phyloP scores from a whole-genome alignment of 2,113 vertebrate species.

The Daubentonia madagascariensis region DNA sequence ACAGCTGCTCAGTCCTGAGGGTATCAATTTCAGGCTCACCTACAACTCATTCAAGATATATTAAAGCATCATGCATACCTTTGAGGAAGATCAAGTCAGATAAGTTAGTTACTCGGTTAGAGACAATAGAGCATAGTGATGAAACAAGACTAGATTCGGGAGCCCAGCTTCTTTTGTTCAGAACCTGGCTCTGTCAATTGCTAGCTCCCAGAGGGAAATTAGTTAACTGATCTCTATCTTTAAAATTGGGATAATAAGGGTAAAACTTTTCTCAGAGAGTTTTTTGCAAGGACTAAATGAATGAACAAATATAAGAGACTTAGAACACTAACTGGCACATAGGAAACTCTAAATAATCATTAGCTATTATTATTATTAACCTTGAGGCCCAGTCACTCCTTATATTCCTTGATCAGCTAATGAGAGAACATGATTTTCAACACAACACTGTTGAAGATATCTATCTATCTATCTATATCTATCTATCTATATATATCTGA shows the following conservation, averaged over 20 bases:
- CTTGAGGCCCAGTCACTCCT: not conserved
- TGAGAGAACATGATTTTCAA: not conserved
- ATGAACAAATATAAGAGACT: not conserved
- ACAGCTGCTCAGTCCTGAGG: not conserved
- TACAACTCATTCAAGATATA: not conserved
- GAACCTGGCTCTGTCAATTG: not conserved
- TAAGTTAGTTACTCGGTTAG: not conserved
- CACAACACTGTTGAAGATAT: not conserved
- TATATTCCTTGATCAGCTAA: not conserved
- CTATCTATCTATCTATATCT: not conserved
- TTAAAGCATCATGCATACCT: not conserved
- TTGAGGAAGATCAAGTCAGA: not conserved
- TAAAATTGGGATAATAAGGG: not conserved
- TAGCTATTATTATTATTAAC: conserved; percentile 7
- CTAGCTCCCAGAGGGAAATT: not conserved
- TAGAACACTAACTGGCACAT: not conserved
- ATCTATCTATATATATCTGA: not conserved
- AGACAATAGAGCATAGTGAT: not conserved
- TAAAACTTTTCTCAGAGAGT: not conserved
- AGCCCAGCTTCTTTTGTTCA: not conserved
- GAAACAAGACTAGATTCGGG: not conserved
- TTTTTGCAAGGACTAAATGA: not conserved
- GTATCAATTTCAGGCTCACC: not conserved
- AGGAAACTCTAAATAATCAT: not conserved
- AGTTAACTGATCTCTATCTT: not conserved